A percentile compares a stretch with the other conserved stretches of the same genome.
These are phyloP conservation scores for Drosophila colorata DNA, from an alignment of 2,888 invertebrate genomes.

Conservation along the genomic window DNA sequence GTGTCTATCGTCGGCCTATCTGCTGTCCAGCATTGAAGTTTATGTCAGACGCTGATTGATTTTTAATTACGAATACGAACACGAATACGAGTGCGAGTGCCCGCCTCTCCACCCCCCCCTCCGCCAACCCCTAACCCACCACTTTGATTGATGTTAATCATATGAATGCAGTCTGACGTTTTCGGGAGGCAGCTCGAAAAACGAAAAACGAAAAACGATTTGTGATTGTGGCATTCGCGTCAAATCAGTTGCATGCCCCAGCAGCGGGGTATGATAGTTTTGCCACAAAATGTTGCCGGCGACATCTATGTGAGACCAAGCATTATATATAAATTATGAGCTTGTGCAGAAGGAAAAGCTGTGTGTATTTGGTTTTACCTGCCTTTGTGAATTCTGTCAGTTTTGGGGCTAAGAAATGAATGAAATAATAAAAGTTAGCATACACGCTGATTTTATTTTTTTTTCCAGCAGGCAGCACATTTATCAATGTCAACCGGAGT, in stretches of 20 bases:
- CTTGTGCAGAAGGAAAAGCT: not conserved
- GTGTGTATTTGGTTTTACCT: no score
- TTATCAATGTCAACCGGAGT: not conserved
- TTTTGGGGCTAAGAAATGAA: not conserved
- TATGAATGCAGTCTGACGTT: slow-evolving; percentile 37
- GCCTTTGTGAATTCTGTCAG: not conserved
- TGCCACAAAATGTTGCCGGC: not conserved
- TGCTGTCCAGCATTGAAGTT: slow-evolving; percentile 35
- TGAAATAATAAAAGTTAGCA: not conserved
- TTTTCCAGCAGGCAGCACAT: not conserved
- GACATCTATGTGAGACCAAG: not conserved
- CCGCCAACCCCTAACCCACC: no score
- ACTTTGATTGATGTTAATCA: slow-evolving; percentile 65
- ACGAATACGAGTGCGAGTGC: not conserved
- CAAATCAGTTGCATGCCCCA: slow-evolving; percentile 12
- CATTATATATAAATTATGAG: not conserved
- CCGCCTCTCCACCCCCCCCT: not conserved
- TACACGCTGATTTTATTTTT: not conserved
- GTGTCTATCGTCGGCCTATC: slow-evolving; percentile 11
- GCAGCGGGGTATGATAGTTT: slow-evolving; percentile 1
- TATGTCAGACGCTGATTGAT: slow-evolving; percentile 71
- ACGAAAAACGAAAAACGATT: slow-evolving; percentile 21
- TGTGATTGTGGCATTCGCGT: slow-evolving; percentile 24
- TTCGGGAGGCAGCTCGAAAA: slow-evolving; percentile 4
- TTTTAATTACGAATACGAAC: slow-evolving; percentile 68